Percentiles rank a stretch among this genome's conserved stretches.
phyloP scores from a whole-genome alignment of 1,140 invertebrate genomes.

The Heliothis subflexa region DNA sequence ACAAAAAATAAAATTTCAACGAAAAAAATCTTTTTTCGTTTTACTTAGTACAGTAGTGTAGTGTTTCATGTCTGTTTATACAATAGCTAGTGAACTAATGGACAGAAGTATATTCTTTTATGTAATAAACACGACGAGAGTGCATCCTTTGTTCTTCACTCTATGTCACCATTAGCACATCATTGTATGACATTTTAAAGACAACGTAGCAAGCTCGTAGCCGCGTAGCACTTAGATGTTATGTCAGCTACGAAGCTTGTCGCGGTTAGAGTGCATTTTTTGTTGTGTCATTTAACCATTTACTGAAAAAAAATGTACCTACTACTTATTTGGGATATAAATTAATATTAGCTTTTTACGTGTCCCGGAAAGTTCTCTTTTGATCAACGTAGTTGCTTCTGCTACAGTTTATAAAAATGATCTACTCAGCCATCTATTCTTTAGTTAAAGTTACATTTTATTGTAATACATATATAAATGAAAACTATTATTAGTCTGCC shows the following conservation, averaged over 20 bases:
- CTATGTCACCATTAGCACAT: constrained; percentile 19
- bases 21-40: too few species aligned
- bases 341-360: too few species aligned
- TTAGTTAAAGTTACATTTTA: too few species aligned
- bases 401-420: too few species aligned
- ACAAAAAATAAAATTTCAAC: too few species aligned
- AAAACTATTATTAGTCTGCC: background rate
- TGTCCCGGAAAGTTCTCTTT: too few species aligned
- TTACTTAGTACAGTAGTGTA: too few species aligned
- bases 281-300: background rate
- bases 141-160: constrained; percentile 4
- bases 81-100: constrained; percentile 11
- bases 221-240: constrained; percentile 16
- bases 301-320: too few species aligned
- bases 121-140: background rate
- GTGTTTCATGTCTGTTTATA: background rate
- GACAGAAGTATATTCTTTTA: background rate
- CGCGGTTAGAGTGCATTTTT: background rate
- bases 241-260: background rate
- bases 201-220: constrained; percentile 16
- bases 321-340: too few species aligned
- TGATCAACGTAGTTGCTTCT: too few species aligned
- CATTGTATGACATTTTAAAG: constrained; percentile 27
- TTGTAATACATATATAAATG: too few species aligned
- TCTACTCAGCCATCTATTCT: too few species aligned